Percentiles rank a stretch among this genome's conserved stretches.
Conservation (phyloP, 2,113 vertebrate species). For the Callithrix jacchus region DNA sequence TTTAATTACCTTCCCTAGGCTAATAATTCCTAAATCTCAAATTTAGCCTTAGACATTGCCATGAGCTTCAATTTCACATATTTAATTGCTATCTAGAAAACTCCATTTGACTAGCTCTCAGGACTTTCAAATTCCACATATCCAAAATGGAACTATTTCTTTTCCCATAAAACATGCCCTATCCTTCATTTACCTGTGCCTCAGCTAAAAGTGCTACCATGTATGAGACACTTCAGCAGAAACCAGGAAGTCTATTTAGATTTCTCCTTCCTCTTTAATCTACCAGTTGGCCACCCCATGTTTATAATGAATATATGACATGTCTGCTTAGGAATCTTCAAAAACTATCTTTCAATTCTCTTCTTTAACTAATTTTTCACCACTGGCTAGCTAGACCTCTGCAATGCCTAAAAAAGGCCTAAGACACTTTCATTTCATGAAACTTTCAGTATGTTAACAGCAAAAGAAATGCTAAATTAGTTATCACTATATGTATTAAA, state of each 20-base stretch:
- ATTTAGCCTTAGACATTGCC: not conserved
- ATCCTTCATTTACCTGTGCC: not conserved
- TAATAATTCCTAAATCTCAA: not conserved
- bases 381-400: not conserved
- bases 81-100: not conserved
- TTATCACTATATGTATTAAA: not conserved
- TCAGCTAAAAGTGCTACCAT: not conserved
- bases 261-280: not conserved
- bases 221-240: not conserved
- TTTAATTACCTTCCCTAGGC: not conserved
- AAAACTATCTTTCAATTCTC: not conserved
- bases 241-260: not conserved
- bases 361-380: not conserved
- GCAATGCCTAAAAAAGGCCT: not conserved
- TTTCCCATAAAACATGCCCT: not conserved
- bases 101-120: not conserved
- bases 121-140: not conserved
- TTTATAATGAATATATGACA: not conserved
- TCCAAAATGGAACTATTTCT: not conserved
- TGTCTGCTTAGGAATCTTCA: not conserved
- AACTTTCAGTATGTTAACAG: not conserved
- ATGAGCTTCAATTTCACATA: not conserved
- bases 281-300: not conserved
- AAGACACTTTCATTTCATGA: not conserved
- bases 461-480: not conserved